Base-by-base conservation (phyloP, 92 coral and sea anemone genomes). In the Actinernus sp. region DNA sequence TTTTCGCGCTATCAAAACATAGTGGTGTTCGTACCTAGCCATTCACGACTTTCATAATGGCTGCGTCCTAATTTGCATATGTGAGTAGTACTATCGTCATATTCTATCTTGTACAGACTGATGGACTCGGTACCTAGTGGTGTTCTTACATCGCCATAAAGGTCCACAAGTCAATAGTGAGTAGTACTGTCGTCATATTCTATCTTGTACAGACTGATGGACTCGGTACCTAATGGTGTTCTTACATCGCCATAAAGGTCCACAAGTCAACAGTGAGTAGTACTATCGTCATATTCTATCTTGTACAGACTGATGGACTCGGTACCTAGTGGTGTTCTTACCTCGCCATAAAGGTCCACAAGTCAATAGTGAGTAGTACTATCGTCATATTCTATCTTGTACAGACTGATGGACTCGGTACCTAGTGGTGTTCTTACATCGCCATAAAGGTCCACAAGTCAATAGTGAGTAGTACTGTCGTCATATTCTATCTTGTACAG, bases 281-380 rank as follows among this genome's bases (percentile, higher is more conserved):
- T 16, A 78, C 83, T 31, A 71, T 59, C 19, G n/a, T n/a, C n/a
- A n/a, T n/a, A n/a, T n/a, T n/a, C n/a, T n/a, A n/a, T n/a, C 49
- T 14, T 43, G n/a, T 43, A 13, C 49, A 43, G n/a, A 22, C 11
- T 25, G 19, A 27, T 17, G 17, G n/a, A n/a, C n/a, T n/a, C n/a
- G n/a, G n/a, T n/a, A n/a, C n/a, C n/a, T n/a, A n/a, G 12, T 22
- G 16, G 14, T 17, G n/a, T n/a, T 16, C 39, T 33, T 85, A 94
- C 98, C 98, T 94, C 32, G 87, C 92, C 79, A 91, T 64, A 24
- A 94, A 94, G 58, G 94, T 82, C 98, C 98, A 94, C 24, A 94
- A 84, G 48, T 94, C 98, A 28, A 49, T 67, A 26, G 96, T 88
- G 40, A 93, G 59, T 10, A 90, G 22, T 16, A 78, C 83, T 31